Percentiles rank a stretch among this genome's conserved stretches.
Evolutionary conservation across 2,113 vertebrate genomes (phyloP).

Genomic region (Hippolais icterina): DNA sequence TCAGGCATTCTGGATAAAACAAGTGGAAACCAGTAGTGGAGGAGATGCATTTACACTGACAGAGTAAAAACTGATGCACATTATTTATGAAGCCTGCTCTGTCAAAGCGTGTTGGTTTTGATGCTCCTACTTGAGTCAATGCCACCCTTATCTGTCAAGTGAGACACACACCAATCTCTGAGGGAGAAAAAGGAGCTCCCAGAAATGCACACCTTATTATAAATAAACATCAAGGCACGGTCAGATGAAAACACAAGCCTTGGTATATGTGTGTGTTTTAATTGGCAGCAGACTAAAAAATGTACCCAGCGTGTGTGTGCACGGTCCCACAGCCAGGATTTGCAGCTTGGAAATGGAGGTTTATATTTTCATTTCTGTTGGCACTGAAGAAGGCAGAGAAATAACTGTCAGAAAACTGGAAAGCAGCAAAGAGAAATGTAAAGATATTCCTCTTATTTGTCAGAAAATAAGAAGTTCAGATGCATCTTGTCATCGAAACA

Average conservation of each 20-base stretch:
- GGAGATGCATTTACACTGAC: slow-evolving; percentile 39
- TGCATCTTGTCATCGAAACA: slow-evolving; percentile 46
- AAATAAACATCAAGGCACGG: not conserved
- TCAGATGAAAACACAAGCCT: not conserved
- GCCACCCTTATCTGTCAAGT: slow-evolving; percentile 40
- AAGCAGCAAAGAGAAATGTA: slow-evolving; percentile 2
- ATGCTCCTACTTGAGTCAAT: slow-evolving; percentile 4
- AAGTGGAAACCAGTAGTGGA: slow-evolving; percentile 28
- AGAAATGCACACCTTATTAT: not conserved
- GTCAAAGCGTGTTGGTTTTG: slow-evolving; percentile 48
- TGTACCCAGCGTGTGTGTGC: not conserved
- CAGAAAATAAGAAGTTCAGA: slow-evolving; percentile 49
- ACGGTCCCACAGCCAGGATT: not conserved
- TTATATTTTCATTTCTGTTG: not conserved
- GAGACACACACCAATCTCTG: not conserved
- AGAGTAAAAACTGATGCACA: slow-evolving; percentile 43
- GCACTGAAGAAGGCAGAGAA: not conserved
- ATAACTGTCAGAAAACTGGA: slow-evolving; percentile 44
- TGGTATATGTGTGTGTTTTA: not conserved
- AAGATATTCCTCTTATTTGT: slow-evolving; percentile 36
- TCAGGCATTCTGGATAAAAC: slow-evolving; percentile 33
- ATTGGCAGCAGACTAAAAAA: not conserved
- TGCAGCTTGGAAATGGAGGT: not conserved
- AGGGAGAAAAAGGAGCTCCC: not conserved
- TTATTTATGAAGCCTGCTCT: slow-evolving; percentile 61